phyloP scores from a whole-genome alignment of 2,888 invertebrate species.

The Polydrusus pterygomalis region DNA sequence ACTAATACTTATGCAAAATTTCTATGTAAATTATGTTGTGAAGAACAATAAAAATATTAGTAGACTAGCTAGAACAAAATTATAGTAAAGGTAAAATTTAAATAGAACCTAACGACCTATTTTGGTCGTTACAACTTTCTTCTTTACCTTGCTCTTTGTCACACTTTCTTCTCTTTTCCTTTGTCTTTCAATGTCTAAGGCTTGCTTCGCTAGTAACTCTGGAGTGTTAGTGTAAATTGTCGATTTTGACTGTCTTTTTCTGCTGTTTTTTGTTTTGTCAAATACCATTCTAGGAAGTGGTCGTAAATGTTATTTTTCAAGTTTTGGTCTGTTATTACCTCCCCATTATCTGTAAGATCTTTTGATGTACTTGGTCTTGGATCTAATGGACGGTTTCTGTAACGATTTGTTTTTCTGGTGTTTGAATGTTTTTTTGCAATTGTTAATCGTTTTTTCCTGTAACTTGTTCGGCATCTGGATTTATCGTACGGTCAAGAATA shows the following conservation, averaged over 20 bases:
- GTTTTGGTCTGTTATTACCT: not conserved
- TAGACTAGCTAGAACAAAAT: too few relatives aligned
- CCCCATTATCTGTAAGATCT: conserved; percentile 7
- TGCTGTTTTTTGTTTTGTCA: not conserved
- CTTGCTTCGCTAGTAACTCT: conserved; percentile 20
- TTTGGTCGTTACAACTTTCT: too few relatives aligned
- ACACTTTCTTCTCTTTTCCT: conserved; percentile 28
- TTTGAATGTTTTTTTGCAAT: conserved; percentile 11
- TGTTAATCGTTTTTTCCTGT: not conserved
- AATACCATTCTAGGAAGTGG: conserved; percentile 5
- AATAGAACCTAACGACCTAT: too few relatives aligned
- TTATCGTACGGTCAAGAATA: conserved; percentile 4
- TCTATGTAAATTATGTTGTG: too few relatives aligned
- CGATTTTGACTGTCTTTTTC: conserved; percentile 38
- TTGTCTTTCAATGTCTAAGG: conserved; percentile 12
- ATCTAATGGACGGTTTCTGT: conserved; percentile 7
- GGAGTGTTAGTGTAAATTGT: conserved; percentile 29
- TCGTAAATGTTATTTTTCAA: not conserved
- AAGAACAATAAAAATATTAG: too few relatives aligned
- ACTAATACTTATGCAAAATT: too few relatives aligned
- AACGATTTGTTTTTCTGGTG: not conserved
- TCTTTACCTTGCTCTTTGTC: conserved; percentile 4
- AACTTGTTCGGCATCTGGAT: not conserved
- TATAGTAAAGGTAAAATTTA: too few relatives aligned
- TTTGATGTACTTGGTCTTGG: conserved; percentile 18